Evolutionary conservation across 2,797 vertebrate genomes (phyloP).

Genomic region (Pitangus sulphuratus): DNA sequence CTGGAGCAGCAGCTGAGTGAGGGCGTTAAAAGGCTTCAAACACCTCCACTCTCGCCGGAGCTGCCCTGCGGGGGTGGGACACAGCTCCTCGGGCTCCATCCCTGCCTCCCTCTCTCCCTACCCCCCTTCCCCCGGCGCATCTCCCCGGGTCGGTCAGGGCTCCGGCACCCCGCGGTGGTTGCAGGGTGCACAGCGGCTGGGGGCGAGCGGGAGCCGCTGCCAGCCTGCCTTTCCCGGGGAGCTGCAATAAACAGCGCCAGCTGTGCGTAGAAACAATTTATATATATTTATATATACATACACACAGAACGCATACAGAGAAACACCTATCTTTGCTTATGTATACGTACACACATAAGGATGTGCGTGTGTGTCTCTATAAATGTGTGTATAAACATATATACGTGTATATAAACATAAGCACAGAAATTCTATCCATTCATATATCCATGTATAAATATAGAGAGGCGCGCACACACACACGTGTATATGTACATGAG

Average conservation of each 20-base stretch:
- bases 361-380: fast-evolving
- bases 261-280: fast-evolving
- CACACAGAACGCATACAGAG: fast-evolving
- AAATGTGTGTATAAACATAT: fast-evolving
- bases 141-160: background rate
- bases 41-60: background rate
- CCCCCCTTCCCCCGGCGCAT: background rate
- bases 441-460: fast-evolving
- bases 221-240: fast-evolving
- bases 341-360: fast-evolving
- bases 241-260: fast-evolving
- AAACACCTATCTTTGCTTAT: fast-evolving
- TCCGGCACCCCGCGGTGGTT: background rate
- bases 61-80: background rate
- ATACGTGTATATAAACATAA: no score
- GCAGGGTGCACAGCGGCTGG: background rate
- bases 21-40: background rate
- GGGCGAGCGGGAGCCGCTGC: background rate
- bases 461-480: fast-evolving
- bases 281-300: fast-evolving
- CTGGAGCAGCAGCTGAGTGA: background rate
- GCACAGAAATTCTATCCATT: fast-evolving
- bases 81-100: fast-evolving
- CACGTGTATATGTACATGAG: fast-evolving
- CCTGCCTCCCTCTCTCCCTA: background rate